A percentile compares a stretch with the other conserved stretches of the same genome.
Evolutionary conservation across 2,113 vertebrate genomes (phyloP).

Genomic region (Rhombomys opimus): DNA sequence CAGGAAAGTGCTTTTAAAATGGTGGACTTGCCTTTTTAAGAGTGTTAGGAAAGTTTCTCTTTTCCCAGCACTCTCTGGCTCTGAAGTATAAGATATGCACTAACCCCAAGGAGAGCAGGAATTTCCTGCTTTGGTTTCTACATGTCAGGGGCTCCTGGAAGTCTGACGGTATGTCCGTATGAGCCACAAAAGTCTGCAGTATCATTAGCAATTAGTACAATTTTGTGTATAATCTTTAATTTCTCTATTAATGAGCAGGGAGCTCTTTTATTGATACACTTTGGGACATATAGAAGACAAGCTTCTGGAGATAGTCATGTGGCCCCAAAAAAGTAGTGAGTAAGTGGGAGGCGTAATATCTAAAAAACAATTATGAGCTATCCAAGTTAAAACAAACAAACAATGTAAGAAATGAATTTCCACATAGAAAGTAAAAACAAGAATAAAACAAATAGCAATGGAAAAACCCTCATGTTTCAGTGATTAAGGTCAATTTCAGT

Average conservation of each 20-base stretch:
- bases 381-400: background rate
- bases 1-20: background rate
- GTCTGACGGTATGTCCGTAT: background rate
- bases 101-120: too few relatives aligned
- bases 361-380: background rate
- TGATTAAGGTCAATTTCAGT: background rate
- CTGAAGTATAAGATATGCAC: background rate
- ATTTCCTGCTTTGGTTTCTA: conserved; percentile 9
- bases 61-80: background rate
- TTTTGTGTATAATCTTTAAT: background rate
- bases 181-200: background rate
- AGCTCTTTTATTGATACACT: background rate
- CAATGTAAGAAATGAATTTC: background rate
- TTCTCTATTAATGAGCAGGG: background rate
- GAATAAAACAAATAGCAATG: background rate
- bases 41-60: background rate
- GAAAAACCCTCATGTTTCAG: background rate
- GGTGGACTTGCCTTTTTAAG: background rate
- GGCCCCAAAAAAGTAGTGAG: background rate
- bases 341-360: too few relatives aligned
- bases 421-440: background rate
- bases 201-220: background rate
- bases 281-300: background rate
- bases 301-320: background rate
- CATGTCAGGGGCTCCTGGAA: background rate